Conservation (phyloP, 1,140 invertebrate genomes). For the Drosophila arawakana region DNA sequence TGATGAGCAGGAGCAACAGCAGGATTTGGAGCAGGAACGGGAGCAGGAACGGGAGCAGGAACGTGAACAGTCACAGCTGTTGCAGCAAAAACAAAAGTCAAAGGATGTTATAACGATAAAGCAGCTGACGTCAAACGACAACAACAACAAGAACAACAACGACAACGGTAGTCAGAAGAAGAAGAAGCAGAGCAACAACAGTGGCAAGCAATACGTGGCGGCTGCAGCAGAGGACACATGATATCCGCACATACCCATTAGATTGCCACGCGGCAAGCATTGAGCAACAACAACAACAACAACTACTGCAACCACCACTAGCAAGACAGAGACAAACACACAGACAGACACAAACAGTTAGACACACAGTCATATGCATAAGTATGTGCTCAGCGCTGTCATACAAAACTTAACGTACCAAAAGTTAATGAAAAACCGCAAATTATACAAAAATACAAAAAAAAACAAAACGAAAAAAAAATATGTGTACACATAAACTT, state of each 20-base stretch:
- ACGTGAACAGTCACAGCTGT: slow-evolving; percentile 38
- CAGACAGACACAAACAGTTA: too few relatives aligned
- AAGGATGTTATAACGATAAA: slow-evolving; percentile 83
- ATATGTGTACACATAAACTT: not conserved
- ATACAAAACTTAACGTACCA: not conserved
- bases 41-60: slow-evolving; percentile 11
- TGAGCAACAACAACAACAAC: slow-evolving; percentile 38
- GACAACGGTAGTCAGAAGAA: slow-evolving; percentile 21
- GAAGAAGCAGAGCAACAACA: slow-evolving; percentile 22
- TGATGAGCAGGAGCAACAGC: slow-evolving; percentile 22
- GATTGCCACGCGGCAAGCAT: slow-evolving; percentile 72
- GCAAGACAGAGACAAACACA: not conserved
- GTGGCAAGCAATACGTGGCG: slow-evolving; percentile 48
- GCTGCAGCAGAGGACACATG: slow-evolving; percentile 70
- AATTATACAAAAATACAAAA: not conserved
- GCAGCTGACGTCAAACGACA: slow-evolving; percentile 64
- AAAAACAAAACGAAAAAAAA: not conserved
- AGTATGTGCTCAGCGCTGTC: not conserved
- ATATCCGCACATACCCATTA: slow-evolving; percentile 78
- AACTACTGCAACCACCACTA: slow-evolving; percentile 5
- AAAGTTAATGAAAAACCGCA: not conserved
- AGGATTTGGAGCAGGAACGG: slow-evolving; percentile 29
- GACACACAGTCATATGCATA: too few relatives aligned
- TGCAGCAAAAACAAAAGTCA: slow-evolving; percentile 59
- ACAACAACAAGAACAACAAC: slow-evolving; percentile 23